These are phyloP conservation scores for Sorex fumeus DNA, from an alignment of 2,113 vertebrate species.

Conservation along the genomic window DNA sequence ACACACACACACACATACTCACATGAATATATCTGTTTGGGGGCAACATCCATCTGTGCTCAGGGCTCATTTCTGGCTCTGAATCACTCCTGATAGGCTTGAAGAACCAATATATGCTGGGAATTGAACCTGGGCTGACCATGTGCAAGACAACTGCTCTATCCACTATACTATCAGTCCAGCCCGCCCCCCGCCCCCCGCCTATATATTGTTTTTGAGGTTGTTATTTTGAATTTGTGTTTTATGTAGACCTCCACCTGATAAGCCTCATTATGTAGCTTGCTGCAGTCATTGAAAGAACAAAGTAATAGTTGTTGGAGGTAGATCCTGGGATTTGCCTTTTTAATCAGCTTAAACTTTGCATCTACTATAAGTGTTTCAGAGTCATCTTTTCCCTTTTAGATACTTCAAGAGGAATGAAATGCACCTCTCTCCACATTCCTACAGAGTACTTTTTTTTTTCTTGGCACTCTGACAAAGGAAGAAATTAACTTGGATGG, in stretches of 20 bases:
- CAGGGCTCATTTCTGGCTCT: too few relatives aligned
- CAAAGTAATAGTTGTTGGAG: neutral
- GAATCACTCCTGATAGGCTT: too few relatives aligned
- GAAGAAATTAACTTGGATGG: slow-evolving; percentile 48
- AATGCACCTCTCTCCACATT: neutral
- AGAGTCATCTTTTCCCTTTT: neutral
- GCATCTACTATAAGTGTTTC: neutral
- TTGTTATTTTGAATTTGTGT: neutral
- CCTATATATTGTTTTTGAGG: neutral
- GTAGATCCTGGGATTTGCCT: neutral
- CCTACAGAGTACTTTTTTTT: neutral
- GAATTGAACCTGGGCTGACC: too few relatives aligned
- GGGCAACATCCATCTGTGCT: too few relatives aligned
- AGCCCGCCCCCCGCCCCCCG: too few relatives aligned
- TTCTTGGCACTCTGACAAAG: neutral
- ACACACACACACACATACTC: too few relatives aligned
- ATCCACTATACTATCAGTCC: too few relatives aligned
- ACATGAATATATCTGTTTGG: too few relatives aligned
- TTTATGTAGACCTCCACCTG: neutral
- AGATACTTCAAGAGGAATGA: neutral
- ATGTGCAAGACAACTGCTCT: neutral
- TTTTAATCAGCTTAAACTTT: neutral
- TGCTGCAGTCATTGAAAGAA: neutral
- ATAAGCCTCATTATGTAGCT: slow-evolving; percentile 5
- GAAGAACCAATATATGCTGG: too few relatives aligned